Conservation (phyloP, 2,888 invertebrate species). For the Mythimna impura region DNA sequence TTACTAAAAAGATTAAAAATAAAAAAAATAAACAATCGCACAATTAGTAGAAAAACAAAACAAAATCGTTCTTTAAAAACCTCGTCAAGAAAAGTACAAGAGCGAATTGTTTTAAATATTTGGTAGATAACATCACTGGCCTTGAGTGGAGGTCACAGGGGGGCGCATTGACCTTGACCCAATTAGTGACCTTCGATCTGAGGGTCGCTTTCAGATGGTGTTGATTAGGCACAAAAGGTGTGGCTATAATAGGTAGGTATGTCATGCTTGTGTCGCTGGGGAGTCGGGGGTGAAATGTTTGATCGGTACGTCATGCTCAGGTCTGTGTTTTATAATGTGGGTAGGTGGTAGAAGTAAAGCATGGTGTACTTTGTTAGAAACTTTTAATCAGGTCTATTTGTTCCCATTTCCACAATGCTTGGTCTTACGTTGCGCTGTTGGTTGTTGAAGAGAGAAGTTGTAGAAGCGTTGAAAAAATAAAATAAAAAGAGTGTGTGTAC, state of each 20-base stretch:
- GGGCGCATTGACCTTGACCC: conserved; percentile 42
- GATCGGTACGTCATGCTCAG: background rate
- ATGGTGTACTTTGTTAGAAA: background rate
- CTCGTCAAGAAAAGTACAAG: conserved; percentile 13
- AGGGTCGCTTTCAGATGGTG: conserved; percentile 40
- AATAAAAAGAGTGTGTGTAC: no score
- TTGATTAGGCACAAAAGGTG: conserved; percentile 54
- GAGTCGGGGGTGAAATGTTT: background rate
- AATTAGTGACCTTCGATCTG: conserved; percentile 57
- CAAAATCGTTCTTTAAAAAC: conserved; percentile 24
- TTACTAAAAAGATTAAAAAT: no score
- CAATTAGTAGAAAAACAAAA: conserved; percentile 21
- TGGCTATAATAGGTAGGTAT: conserved; percentile 4
- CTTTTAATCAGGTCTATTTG: background rate
- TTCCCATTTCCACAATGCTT: no score
- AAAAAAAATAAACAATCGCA: background rate
- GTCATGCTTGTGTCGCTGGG: conserved; percentile 5
- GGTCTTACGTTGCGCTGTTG: no score
- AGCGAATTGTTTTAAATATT: conserved; percentile 33
- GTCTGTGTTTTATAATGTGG: background rate
- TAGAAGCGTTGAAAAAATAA: no score
- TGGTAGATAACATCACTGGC: conserved; percentile 37
- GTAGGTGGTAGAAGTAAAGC: background rate
- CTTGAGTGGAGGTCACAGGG: conserved; percentile 45
- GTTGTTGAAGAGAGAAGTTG: no score